Base-by-base conservation (phyloP, 2,797 vertebrate species). In the Xiphophorus birchmanni region DNA sequence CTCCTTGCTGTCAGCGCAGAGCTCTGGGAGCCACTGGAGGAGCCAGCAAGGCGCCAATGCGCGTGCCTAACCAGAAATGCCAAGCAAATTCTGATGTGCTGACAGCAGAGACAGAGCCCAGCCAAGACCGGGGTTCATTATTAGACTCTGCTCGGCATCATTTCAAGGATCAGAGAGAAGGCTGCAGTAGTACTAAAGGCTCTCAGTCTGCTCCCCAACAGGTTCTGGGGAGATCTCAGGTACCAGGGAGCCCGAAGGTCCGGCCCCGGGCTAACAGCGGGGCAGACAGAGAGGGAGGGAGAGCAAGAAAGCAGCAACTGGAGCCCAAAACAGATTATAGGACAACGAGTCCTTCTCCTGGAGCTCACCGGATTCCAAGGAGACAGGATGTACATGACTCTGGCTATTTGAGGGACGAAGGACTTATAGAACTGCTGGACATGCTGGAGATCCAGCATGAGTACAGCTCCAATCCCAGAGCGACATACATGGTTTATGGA, bases 361-460 rank as follows among this genome's bases (percentile, higher is more conserved):
- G 86, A 80, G 26, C 88, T 84, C 91, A 91, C 79, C 91, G 77
- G 91, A 87, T 74, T 77, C 92, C 90, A 7, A 90, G 89, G 81
- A 88, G 90, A 91, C 96, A 90, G 65, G 95, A 90, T 91, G 92
- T 89, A 89, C 50, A 82, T 69, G 74, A 56, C 67, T 90, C 75
- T 74, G 76, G 85, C 47, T 76, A 52, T 71, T 78, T 83, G 84
- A 87, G 87, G 76, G 93, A 95, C 6, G 94, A 95, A 83, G 94
- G 92, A 75, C 90, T 96, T 87, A 95, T 93, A 84, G 96, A 96
- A 75, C 93, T 96, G 89, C 93, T 97, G 88, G 96, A 97, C 94
- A 96, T 94, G 93, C 87, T 97, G 82, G 97, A 96, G 75, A 93
- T 93, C 86, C 95, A 97, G 80, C 96, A 97, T 76, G 94, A 95